phyloP scores from a whole-genome alignment of 2,797 vertebrate genomes.

The Lycodopsis pacificus region DNA sequence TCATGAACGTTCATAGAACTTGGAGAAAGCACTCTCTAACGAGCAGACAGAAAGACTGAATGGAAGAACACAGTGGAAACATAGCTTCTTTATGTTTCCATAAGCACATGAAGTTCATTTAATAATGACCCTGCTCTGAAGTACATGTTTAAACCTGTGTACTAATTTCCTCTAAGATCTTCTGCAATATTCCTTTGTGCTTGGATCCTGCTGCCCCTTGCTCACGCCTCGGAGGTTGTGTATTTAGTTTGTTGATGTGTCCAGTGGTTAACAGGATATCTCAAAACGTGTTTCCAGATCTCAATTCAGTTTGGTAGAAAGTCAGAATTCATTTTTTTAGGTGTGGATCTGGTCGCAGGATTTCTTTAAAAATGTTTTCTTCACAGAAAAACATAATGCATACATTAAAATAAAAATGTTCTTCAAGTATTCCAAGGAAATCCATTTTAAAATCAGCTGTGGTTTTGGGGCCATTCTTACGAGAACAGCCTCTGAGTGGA shows the following conservation, averaged over 20 bases:
- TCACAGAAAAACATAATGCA: background rate
- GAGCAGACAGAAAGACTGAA: background rate
- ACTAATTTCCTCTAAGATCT: background rate
- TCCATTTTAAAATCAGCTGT: slow-evolving; percentile 16
- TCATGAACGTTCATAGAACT: background rate
- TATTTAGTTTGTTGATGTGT: background rate
- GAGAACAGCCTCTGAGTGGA: slow-evolving; percentile 9
- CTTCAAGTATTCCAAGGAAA: background rate
- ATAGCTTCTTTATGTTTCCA: slow-evolving; percentile 2
- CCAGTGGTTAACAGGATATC: background rate
- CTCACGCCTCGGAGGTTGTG: background rate
- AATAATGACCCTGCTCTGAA: background rate
- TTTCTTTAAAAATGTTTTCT: background rate
- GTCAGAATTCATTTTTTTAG: background rate
- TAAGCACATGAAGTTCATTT: background rate
- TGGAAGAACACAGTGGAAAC: background rate
- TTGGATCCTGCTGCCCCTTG: background rate
- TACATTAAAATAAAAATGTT: background rate
- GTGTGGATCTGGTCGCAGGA: background rate
- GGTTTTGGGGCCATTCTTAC: slow-evolving; percentile 13
- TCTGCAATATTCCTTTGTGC: background rate
- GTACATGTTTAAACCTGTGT: background rate
- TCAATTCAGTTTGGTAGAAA: background rate
- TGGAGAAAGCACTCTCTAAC: background rate
- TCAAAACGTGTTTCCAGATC: background rate